phyloP scores from a whole-genome alignment of 1,140 invertebrate genomes.

The Tribolium castaneum region DNA sequence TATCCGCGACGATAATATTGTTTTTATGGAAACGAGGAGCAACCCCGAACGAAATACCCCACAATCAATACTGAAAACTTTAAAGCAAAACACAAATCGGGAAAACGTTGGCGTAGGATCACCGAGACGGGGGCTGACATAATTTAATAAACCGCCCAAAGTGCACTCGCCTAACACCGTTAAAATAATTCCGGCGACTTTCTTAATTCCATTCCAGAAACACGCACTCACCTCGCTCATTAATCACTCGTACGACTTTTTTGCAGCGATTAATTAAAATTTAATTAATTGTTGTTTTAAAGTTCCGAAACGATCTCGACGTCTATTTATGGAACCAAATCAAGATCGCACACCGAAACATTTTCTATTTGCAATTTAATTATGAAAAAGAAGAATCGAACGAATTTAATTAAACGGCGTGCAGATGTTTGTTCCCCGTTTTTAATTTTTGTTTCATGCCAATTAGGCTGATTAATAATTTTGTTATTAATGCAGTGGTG shows the following conservation, averaged over 20 bases:
- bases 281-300: conserved; percentile 32
- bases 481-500: conserved; percentile 23
- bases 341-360: neutral
- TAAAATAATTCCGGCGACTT: conserved; percentile 7
- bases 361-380: conserved; percentile 12
- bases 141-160: conserved; percentile 8
- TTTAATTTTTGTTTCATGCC: conserved; percentile 1
- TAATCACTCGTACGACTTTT: conserved; percentile 22
- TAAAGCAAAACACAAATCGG: conserved; percentile 34
- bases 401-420: neutral
- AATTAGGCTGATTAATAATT: conserved; percentile 29
- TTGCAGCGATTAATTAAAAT: conserved; percentile 15
- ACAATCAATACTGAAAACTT: conserved; percentile 29
- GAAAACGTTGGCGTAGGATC: neutral
- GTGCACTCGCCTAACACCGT: neutral
- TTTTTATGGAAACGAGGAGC: conserved; percentile 17
- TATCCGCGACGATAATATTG: neutral
- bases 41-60: conserved; percentile 9
- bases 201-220: neutral
- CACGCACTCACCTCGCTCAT: neutral
- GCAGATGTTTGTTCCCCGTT: conserved; percentile 6
- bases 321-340: neutral
- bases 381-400: conserved; percentile 11
- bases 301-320: neutral
- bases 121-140: neutral